phyloP scores from a whole-genome alignment of 2,113 vertebrate genomes.

The Reinhardtius hippoglossoides region DNA sequence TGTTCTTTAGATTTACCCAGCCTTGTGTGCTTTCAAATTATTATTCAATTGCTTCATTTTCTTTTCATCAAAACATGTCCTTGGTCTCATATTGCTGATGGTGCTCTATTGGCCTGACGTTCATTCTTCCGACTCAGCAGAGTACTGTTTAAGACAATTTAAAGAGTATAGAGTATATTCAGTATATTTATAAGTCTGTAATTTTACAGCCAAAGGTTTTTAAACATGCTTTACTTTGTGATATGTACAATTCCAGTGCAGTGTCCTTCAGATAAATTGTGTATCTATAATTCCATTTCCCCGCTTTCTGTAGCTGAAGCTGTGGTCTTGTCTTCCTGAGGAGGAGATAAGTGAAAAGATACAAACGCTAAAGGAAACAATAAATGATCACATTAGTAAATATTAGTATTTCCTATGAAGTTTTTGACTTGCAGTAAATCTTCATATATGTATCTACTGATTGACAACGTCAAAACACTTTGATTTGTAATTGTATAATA shows the following conservation, averaged over 20 bases:
- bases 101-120: slow-evolving; percentile 14
- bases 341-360: too few relatives aligned
- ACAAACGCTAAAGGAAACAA: too few relatives aligned
- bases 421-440: too few relatives aligned
- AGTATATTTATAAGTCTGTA: slow-evolving; percentile 25
- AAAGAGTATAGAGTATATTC: slow-evolving; percentile 12
- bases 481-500: too few relatives aligned
- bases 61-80: slow-evolving; percentile 56
- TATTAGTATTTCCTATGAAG: too few relatives aligned
- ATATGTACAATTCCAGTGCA: slow-evolving; percentile 11
- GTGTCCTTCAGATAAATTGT: not conserved
- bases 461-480: too few relatives aligned
- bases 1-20: slow-evolving; percentile 11
- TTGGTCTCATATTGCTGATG: slow-evolving; percentile 60
- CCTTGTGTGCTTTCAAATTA: slow-evolving; percentile 38
- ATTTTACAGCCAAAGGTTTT: slow-evolving; percentile 37
- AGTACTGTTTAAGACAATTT: slow-evolving; percentile 48
- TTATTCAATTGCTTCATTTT: slow-evolving; percentile 55
- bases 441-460: too few relatives aligned
- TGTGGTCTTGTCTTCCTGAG: too few relatives aligned
- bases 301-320: too few relatives aligned
- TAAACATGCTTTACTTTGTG: slow-evolving; percentile 27
- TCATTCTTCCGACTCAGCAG: slow-evolving; percentile 55
- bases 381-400: too few relatives aligned
- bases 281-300: not conserved